Evolutionary conservation across 2,888 invertebrate species (phyloP).

Genomic region (Chironomus tentans): DNA sequence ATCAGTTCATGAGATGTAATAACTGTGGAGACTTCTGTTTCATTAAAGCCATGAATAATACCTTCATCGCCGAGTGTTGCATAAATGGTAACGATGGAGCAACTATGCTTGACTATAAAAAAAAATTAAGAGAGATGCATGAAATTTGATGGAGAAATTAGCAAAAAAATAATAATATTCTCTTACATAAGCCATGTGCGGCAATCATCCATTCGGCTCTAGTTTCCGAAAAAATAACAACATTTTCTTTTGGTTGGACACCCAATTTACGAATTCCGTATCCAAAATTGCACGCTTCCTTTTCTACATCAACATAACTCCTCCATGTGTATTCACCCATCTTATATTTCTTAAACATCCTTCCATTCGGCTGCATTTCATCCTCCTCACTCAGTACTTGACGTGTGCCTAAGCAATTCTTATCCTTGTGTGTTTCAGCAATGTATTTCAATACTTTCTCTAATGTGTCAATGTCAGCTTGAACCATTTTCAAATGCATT

Average conservation of each 20-base stretch:
- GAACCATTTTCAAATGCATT: slow-evolving; percentile 62
- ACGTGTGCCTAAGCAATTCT: slow-evolving; percentile 79
- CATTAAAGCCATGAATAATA: slow-evolving; percentile 91
- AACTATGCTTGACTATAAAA: slow-evolving; percentile 65
- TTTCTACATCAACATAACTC: slow-evolving; percentile 63
- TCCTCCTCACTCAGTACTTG: slow-evolving; percentile 88
- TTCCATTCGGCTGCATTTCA: slow-evolving; percentile 87
- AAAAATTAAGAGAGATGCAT: background rate
- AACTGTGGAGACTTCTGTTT: slow-evolving; percentile 88
- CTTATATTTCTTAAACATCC: slow-evolving; percentile 92
- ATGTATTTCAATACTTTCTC: slow-evolving; percentile 76
- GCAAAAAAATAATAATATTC: too few relatives aligned
- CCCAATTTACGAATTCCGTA: slow-evolving; percentile 76
- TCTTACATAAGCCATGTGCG: slow-evolving; percentile 73
- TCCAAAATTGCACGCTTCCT: slow-evolving; percentile 68
- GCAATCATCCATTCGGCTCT: slow-evolving; percentile 97
- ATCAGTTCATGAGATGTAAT: slow-evolving; percentile 88
- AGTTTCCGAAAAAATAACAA: slow-evolving; percentile 95
- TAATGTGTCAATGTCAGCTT: slow-evolving; percentile 70
- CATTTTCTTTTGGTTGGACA: slow-evolving; percentile 58
- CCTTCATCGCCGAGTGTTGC: slow-evolving; percentile 96
- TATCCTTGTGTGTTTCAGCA: slow-evolving; percentile 59
- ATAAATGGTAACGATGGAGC: slow-evolving; percentile 94
- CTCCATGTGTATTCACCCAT: slow-evolving; percentile 92
- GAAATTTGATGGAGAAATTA: background rate